Base-by-base conservation (phyloP, 2,888 invertebrate genomes). In the Hypena proboscidalis region DNA sequence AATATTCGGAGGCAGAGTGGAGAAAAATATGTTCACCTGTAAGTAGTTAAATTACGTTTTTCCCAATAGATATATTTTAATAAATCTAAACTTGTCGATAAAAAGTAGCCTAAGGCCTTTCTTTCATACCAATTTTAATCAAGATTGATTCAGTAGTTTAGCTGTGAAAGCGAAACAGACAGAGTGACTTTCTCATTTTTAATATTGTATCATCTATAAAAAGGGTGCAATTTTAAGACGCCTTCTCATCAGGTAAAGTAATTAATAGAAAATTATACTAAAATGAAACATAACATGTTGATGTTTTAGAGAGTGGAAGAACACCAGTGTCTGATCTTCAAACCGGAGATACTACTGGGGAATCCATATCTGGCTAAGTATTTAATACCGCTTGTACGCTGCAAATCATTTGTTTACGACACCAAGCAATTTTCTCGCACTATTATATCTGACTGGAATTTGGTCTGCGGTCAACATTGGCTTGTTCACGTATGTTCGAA, bases 371-470 rank as follows among this genome's bases (percentile, higher is more conserved):
- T 85, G 34, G 78, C 83, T 32, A 77, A 71, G 56, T 41, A 48
- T 7, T 14, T 75, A 2, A 74, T 90, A 63, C 83, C 85, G n/a
- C 54, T 90, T 29, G 79, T 89, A 9, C 55, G 62, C 10, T 90
- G 90, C 55, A 52, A 58, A 49, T 55, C 77, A 34, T 85, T 88
- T 72, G 84, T 90, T 33, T 95, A 94, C 62, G 93, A 95, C 58
- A 79, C 73, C 13, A 87, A 85, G 15, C 66, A 91, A 23, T 94
- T 94, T 69, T 80, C 71, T 21, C 91, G 93, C 27, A 94, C 93
- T 5, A 94, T 95, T 23, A 90, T 92, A 19, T 93, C 94, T 0
- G 93, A 94, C 77, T 94, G 93, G 93, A 74, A 93, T 77, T 82
- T 94, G 51, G 93, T 94, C 9, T 94, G 94, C 69, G 85, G 89